Percentiles rank a stretch among this genome's conserved stretches.
Evolutionary conservation across 1,140 invertebrate species (phyloP).

Genomic region (Druon quercuslanigerum): DNA sequence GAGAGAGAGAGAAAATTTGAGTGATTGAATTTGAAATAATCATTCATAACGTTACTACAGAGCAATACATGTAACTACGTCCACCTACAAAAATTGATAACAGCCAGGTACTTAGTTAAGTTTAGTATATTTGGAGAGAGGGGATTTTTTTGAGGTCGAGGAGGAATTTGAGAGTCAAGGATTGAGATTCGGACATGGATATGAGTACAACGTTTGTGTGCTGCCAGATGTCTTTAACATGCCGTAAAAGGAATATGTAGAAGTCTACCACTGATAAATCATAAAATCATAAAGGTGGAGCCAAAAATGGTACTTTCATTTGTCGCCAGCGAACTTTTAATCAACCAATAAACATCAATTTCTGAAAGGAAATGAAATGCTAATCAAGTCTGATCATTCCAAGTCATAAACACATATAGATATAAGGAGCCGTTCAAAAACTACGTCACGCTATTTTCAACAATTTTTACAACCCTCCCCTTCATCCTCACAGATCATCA

Average conservation of each 20-base stretch:
- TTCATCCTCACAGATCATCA: too few species aligned
- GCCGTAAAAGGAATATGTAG: constrained; percentile 56
- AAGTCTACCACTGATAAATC: constrained; percentile 39
- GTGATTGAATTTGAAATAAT: constrained; percentile 52
- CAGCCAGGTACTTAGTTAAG: constrained; percentile 47
- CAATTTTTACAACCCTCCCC: too few species aligned
- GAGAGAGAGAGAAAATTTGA: constrained; percentile 2
- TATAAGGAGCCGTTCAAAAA: neutral
- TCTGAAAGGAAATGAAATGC: constrained; percentile 17
- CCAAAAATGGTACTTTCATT: constrained; percentile 34
- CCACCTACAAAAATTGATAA: constrained; percentile 56
- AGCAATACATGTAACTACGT: constrained; percentile 53
- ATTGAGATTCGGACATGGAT: constrained; percentile 27
- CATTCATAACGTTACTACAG: constrained; percentile 55
- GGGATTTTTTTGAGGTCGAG: constrained; percentile 32
- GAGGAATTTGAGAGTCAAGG: constrained; percentile 34
- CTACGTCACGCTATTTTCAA: too few species aligned
- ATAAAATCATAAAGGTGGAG: constrained; percentile 39
- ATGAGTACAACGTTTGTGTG: constrained; percentile 48
- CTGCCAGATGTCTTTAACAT: constrained; percentile 68
- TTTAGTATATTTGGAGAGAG: constrained; percentile 35
- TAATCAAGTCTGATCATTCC: constrained; percentile 33
- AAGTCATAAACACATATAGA: constrained; percentile 34
- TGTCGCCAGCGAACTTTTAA: constrained; percentile 29
- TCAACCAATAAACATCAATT: constrained; percentile 31